These are phyloP conservation scores for Intellagama lesueurii DNA, from an alignment of 2,797 vertebrate genomes.

Conservation along the genomic window DNA sequence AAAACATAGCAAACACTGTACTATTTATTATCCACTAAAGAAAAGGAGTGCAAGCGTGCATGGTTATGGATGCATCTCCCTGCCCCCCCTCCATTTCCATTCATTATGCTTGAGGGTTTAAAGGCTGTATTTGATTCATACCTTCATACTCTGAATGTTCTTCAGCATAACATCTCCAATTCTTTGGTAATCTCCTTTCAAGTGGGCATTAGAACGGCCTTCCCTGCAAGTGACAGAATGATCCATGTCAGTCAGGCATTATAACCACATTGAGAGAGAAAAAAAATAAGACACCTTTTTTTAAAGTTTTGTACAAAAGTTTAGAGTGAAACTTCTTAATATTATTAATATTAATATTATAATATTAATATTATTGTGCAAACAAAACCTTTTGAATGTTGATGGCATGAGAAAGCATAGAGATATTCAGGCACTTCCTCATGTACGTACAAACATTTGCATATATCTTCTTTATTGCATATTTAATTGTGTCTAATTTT, in stretches of 20 bases:
- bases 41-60: background rate
- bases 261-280: constrained; percentile 9
- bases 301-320: accelerated
- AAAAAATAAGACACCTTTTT: background rate
- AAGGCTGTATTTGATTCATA: constrained; percentile 67
- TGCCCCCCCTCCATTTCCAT: background rate
- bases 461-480: background rate
- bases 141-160: constrained; percentile 93
- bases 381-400: background rate
- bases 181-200: constrained; percentile 94
- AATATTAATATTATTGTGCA: no score
- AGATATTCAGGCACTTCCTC: constrained; percentile 21
- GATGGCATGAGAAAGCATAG: background rate
- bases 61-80: background rate
- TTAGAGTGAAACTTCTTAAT: constrained; percentile 13
- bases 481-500: constrained; percentile 16
- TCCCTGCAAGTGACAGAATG: constrained; percentile 84
- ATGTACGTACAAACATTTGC: constrained; percentile 1
- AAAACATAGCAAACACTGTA: constrained; percentile 18
- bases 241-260: constrained; percentile 55
- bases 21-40: background rate
- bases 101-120: background rate
- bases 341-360: no score
- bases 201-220: constrained; percentile 93
- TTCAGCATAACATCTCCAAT: constrained; percentile 96